Evolutionary conservation across 2,888 invertebrate species (phyloP).

Genomic region (Patella depressa): DNA sequence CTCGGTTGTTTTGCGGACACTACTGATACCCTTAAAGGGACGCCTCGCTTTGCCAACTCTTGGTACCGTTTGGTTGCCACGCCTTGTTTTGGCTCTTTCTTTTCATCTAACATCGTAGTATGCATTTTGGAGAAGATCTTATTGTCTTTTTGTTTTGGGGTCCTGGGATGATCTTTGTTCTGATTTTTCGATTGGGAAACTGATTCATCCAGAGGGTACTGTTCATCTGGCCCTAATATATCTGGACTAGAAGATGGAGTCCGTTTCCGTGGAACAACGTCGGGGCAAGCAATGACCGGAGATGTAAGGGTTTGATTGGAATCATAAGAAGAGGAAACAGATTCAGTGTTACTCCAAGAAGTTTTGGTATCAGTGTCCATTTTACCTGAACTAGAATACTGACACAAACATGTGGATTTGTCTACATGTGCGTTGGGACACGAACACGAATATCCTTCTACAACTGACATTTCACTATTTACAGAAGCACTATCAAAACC

Average conservation of each 20-base stretch:
- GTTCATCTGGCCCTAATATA: conserved; percentile 38
- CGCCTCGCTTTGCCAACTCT: conserved; percentile 55
- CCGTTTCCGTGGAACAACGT: not conserved
- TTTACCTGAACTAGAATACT: conserved; percentile 20
- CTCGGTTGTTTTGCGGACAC: conserved; percentile 41
- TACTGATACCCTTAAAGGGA: conserved; percentile 58
- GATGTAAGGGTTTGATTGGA: not conserved
- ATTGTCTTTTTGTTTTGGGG: not conserved
- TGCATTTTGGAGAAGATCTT: conserved; percentile 12
- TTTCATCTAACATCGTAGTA: conserved; percentile 3
- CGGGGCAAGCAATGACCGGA: not conserved
- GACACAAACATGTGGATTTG: not conserved
- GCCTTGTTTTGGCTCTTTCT: conserved; percentile 11
- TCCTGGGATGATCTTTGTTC: not conserved
- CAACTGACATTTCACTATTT: conserved; percentile 53
- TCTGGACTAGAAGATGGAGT: conserved; percentile 8
- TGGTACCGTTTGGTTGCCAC: conserved; percentile 50
- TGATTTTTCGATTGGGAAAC: conserved; percentile 1
- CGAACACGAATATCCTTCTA: conserved; percentile 37
- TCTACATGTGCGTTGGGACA: conserved; percentile 24
- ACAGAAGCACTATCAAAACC: conserved; percentile 60
- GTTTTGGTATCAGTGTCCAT: conserved; percentile 6
- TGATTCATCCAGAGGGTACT: conserved; percentile 29
- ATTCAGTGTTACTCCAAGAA: not conserved
- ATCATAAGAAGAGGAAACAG: not conserved